A percentile compares a stretch with the other conserved stretches of the same genome.
Conservation (phyloP, 1,140 invertebrate genomes). For the Phthorimaea operculella region DNA sequence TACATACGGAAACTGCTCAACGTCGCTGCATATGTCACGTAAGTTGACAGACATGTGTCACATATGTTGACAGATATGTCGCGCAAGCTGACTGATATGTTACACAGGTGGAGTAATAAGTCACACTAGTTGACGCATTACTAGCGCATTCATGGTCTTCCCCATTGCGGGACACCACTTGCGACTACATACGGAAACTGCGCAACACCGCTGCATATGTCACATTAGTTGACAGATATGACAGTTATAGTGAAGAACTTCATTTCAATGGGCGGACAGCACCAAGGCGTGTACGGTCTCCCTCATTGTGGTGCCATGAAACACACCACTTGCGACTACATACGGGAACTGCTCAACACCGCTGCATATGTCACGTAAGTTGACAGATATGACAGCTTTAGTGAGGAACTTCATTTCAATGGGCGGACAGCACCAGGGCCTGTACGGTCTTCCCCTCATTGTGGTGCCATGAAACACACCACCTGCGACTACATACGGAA, state of each 20-base stretch:
- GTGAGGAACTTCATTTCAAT: constrained; percentile 91
- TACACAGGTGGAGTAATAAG: too few species aligned
- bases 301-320: constrained; percentile 69
- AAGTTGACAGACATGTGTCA: constrained; percentile 69
- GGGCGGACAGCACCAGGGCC: constrained; percentile 97
- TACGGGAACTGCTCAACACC: constrained; percentile 83
- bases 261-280: constrained; percentile 95
- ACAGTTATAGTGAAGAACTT: constrained; percentile 89
- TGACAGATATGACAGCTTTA: constrained; percentile 54
- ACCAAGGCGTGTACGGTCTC: constrained; percentile 78
- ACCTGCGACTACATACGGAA: constrained; percentile 85
- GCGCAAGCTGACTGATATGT: too few species aligned
- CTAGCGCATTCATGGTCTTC: constrained; percentile 95
- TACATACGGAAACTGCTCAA: constrained; percentile 84
- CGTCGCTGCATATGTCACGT: constrained; percentile 87
- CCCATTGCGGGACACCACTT: constrained; percentile 83
- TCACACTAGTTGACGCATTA: constrained; percentile 95
- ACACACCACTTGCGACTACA: constrained; percentile 80
- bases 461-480: constrained; percentile 70
- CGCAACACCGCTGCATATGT: constrained; percentile 91
- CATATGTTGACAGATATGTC: too few species aligned
- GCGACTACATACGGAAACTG: constrained; percentile 77
- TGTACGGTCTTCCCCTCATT: constrained; percentile 84
- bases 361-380: constrained; percentile 87
- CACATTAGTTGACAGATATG: too few species aligned